These are phyloP conservation scores for Meloidogyne exigua DNA, from an alignment of 1,140 invertebrate species.

Conservation along the genomic window DNA sequence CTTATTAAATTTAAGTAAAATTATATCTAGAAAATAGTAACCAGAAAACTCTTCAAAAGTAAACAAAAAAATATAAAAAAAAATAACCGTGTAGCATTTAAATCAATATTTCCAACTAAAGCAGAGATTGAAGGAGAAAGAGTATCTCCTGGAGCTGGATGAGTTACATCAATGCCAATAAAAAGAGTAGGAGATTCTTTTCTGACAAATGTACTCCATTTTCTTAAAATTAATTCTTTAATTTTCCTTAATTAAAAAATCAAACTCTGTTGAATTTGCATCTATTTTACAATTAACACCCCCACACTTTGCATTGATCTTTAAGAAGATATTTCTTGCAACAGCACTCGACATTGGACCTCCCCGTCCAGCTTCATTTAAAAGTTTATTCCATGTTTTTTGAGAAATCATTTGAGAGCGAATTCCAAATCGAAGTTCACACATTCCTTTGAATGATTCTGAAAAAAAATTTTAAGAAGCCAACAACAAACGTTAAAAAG, in stretches of 20 bases:
- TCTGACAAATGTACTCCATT: slow-evolving; percentile 33
- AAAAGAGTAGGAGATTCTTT: slow-evolving; percentile 69
- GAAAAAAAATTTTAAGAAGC: slow-evolving; percentile 5
- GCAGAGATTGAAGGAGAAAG: slow-evolving; percentile 79
- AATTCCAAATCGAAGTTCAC: slow-evolving; percentile 19
- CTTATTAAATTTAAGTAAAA: neutral
- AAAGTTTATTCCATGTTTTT: slow-evolving; percentile 28
- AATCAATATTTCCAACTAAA: slow-evolving; percentile 60
- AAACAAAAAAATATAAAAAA: neutral
- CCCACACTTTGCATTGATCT: slow-evolving; percentile 31
- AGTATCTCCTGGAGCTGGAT: slow-evolving; percentile 65
- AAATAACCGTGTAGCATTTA: slow-evolving; percentile 20
- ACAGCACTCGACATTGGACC: slow-evolving; percentile 17
- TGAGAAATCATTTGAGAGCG: slow-evolving; percentile 18
- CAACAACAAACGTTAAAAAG: neutral
- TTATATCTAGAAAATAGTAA: neutral
- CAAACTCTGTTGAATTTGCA: neutral
- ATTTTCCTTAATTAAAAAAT: slow-evolving; percentile 16
- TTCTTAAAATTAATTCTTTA: neutral
- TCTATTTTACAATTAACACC: slow-evolving; percentile 32
- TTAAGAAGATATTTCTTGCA: slow-evolving; percentile 27
- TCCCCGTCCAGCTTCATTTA: neutral
- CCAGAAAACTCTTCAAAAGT: neutral
- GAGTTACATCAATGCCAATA: slow-evolving; percentile 74
- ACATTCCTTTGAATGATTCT: slow-evolving; percentile 22